These are phyloP conservation scores for Neria commutata DNA, from an alignment of 2,888 invertebrate species.

Conservation along the genomic window DNA sequence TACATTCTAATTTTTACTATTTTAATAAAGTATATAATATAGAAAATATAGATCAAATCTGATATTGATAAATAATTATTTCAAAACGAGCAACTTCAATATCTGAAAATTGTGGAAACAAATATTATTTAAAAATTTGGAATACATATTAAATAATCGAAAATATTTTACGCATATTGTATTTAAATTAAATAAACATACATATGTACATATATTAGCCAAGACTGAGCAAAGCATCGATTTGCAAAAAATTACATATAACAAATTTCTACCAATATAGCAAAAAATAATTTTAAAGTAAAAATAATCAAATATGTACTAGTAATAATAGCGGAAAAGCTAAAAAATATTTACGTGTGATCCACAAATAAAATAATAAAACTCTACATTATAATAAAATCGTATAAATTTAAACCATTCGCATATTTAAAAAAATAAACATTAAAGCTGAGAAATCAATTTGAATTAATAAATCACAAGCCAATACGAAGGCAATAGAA, in stretches of 20 bases:
- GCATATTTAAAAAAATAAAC: background rate
- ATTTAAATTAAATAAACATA: background rate
- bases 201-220: background rate
- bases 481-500: conserved; percentile 24
- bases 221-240: background rate
- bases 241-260: conserved; percentile 5
- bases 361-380: conserved; percentile 7
- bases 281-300: conserved; percentile 14
- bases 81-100: no score
- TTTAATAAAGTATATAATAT: no score
- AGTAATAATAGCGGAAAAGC: conserved; percentile 6
- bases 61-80: no score
- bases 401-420: background rate
- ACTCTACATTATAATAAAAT: background rate
- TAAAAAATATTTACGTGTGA: conserved; percentile 13
- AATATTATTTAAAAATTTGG: no score
- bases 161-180: no score
- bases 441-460: background rate
- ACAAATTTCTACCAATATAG: background rate
- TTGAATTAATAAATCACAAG: background rate
- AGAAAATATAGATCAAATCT: no score
- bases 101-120: no score
- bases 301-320: conserved; percentile 6
- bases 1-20: no score
- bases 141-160: no score